Conservation (phyloP, 1,140 invertebrate genomes). For the Magallana angulata region DNA sequence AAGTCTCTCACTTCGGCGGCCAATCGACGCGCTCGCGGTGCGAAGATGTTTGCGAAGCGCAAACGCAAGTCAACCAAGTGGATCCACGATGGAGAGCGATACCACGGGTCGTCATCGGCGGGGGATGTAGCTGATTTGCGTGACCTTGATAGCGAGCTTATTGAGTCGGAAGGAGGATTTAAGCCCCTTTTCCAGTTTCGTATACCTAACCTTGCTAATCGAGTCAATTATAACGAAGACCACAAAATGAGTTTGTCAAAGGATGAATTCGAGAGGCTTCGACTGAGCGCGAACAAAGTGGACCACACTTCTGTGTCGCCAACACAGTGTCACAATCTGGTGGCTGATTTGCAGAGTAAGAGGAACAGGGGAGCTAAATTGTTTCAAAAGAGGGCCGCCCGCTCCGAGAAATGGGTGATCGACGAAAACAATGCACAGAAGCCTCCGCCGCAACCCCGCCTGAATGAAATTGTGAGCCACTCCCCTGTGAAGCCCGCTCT, state of each 20-base stretch:
- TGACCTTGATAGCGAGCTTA: slow-evolving; percentile 69
- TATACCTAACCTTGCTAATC: slow-evolving; percentile 67
- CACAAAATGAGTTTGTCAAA: slow-evolving; percentile 69
- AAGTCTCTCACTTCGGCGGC: slow-evolving; percentile 94
- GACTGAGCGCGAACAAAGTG: slow-evolving; percentile 63
- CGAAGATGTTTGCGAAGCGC: slow-evolving; percentile 96
- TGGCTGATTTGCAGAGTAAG: slow-evolving; percentile 67
- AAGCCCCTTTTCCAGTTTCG: slow-evolving; percentile 68
- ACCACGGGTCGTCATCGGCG: slow-evolving; percentile 77
- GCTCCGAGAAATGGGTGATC: slow-evolving; percentile 92
- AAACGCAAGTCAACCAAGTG: slow-evolving; percentile 96
- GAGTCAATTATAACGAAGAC: slow-evolving; percentile 56
- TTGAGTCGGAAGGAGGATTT: slow-evolving; percentile 60
- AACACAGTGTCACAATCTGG: slow-evolving; percentile 67
- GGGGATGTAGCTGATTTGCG: slow-evolving; percentile 64
- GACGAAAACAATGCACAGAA: slow-evolving; percentile 83
- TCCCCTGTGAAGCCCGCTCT: slow-evolving; percentile 83
- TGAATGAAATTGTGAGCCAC: slow-evolving; percentile 71
- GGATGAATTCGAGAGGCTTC: slow-evolving; percentile 69
- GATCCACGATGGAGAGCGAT: slow-evolving; percentile 93
- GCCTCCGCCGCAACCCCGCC: slow-evolving; percentile 60
- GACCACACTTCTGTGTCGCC: slow-evolving; percentile 67
- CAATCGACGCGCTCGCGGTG: slow-evolving; percentile 94
- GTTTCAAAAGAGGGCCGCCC: slow-evolving; percentile 91
- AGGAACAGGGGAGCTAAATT: slow-evolving; percentile 86